Evolutionary conservation across 1,140 invertebrate species (phyloP).

Genomic region (Parasteatoda tepidariorum): DNA sequence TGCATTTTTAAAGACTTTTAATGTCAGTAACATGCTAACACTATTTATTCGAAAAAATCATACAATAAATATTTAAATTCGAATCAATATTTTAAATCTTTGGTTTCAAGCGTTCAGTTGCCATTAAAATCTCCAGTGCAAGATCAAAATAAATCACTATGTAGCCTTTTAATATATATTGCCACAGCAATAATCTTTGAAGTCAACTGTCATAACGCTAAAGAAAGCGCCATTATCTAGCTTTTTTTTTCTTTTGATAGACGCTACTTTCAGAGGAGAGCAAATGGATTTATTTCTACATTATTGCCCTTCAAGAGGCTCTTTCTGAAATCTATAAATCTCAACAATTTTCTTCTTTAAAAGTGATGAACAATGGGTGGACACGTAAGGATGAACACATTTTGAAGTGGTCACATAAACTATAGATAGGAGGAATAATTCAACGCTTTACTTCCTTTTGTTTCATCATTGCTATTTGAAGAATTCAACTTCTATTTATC

Average conservation of each 20-base stretch:
- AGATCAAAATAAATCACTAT: too few species aligned
- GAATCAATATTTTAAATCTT: too few species aligned
- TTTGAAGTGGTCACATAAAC: neutral
- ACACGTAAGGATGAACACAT: neutral
- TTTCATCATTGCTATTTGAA: too few species aligned
- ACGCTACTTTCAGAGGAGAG: neutral
- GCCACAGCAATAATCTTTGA: neutral
- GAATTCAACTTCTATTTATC: too few species aligned
- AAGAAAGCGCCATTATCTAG: neutral
- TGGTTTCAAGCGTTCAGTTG: too few species aligned
- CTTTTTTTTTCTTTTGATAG: neutral
- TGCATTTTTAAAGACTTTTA: too few species aligned
- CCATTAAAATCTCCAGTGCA: too few species aligned
- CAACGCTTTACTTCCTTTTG: too few species aligned
- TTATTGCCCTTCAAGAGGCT: neutral
- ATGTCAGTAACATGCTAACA: too few species aligned
- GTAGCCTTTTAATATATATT: too few species aligned
- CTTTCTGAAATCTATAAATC: neutral
- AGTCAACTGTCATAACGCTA: neutral
- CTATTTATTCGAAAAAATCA: too few species aligned
- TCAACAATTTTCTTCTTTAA: neutral
- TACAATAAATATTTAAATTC: too few species aligned
- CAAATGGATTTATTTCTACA: neutral
- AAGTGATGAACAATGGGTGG: neutral
- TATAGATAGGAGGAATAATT: neutral